phyloP scores from a whole-genome alignment of 2,888 invertebrate species.

The Mechanitis mazaeus region DNA sequence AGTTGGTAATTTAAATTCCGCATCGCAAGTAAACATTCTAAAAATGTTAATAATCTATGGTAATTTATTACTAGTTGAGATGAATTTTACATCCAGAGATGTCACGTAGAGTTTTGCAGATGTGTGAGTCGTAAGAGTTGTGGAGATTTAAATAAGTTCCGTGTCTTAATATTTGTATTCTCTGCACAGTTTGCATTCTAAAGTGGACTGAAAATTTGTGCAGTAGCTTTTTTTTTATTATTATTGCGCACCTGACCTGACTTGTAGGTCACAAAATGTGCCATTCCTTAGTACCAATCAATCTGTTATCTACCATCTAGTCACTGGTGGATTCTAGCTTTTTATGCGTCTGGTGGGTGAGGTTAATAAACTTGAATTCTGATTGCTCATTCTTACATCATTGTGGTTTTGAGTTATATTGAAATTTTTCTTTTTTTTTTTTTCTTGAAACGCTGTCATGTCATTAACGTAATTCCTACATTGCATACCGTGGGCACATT shows the following conservation, averaged over 20 bases:
- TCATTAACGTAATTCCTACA: constrained; percentile 46
- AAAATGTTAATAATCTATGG: neutral
- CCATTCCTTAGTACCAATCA: constrained; percentile 70
- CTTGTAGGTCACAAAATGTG: constrained; percentile 54
- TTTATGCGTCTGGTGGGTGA: constrained; percentile 69
- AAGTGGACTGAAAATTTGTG: constrained; percentile 47
- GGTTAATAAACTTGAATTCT: constrained; percentile 69
- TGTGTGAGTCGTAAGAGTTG: constrained; percentile 8
- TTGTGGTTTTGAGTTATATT: constrained; percentile 55
- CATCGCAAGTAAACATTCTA: neutral
- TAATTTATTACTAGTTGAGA: constrained; percentile 1
- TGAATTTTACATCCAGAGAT: neutral
- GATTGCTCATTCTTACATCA: constrained; percentile 75
- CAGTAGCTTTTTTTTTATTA: constrained; percentile 52
- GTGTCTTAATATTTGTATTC: constrained; percentile 48
- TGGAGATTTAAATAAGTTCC: constrained; percentile 37
- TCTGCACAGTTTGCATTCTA: constrained; percentile 40
- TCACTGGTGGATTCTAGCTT: constrained; percentile 68
- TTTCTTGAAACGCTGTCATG: constrained; percentile 41
- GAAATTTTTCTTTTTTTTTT: constrained; percentile 53
- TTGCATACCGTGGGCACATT: constrained; percentile 37
- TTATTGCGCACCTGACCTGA: constrained; percentile 61
- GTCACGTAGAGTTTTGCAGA: neutral
- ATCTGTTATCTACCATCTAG: constrained; percentile 70
- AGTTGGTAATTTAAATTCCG: constrained; percentile 3